A percentile compares a stretch with the other conserved stretches of the same genome.
Evolutionary conservation across 2,113 vertebrate genomes (phyloP).

Genomic region (Camelus bactrianus): DNA sequence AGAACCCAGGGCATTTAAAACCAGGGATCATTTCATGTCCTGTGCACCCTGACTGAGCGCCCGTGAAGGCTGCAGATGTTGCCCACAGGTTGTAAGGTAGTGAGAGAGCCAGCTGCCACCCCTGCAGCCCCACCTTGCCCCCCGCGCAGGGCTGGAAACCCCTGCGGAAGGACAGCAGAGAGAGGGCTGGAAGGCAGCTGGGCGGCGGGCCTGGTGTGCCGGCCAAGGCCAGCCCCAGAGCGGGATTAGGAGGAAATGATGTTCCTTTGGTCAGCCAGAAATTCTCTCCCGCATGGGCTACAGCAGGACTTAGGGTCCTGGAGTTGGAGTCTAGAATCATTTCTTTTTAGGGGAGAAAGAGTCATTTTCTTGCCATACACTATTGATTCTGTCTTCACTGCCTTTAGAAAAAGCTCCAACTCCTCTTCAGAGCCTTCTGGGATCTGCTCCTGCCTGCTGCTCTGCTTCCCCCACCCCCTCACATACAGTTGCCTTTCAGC

Average conservation of each 20-base stretch:
- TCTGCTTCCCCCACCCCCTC: not conserved
- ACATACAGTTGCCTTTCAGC: not conserved
- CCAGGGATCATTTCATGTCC: not conserved
- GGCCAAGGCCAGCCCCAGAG: not conserved
- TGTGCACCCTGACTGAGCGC: fast-evolving
- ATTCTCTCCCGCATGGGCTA: not conserved
- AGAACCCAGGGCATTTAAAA: not conserved
- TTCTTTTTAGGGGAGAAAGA: not conserved
- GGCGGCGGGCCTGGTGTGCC: fast-evolving
- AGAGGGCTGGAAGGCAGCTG: not conserved
- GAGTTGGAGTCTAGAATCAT: not conserved
- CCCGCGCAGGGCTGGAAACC: no score
- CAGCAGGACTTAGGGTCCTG: not conserved
- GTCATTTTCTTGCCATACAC: not conserved
- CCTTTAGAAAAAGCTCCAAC: not conserved
- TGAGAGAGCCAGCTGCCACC: fast-evolving
- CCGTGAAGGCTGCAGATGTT: not conserved
- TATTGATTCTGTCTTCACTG: not conserved
- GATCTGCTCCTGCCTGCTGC: no score
- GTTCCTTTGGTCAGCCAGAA: not conserved
- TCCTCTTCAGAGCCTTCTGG: not conserved
- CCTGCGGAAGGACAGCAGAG: no score
- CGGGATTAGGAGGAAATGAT: not conserved
- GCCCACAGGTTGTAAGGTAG: not conserved
- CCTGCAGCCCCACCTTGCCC: not conserved